A percentile compares a stretch with the other conserved stretches of the same genome.
These are phyloP conservation scores for Enteromius argenteus DNA, from an alignment of 2,797 vertebrate genomes.

Conservation along the genomic window DNA sequence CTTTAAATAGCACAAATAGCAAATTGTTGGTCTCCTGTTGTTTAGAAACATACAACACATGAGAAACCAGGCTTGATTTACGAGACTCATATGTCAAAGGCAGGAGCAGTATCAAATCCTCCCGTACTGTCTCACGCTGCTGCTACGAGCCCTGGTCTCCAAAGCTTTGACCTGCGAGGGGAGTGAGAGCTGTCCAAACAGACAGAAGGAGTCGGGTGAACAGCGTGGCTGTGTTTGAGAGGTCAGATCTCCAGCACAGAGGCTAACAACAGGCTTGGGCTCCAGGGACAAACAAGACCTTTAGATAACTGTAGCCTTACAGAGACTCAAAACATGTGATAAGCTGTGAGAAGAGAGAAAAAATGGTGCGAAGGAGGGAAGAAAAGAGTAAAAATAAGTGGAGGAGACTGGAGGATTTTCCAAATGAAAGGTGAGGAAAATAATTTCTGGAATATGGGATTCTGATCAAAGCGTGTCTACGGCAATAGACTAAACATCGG, in stretches of 20 bases:
- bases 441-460: constrained; percentile 1
- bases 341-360: background rate
- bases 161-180: constrained; percentile 29
- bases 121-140: background rate
- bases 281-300: constrained; percentile 42
- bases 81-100: background rate
- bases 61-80: background rate
- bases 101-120: constrained; percentile 10
- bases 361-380: background rate
- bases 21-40: background rate
- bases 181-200: constrained; percentile 46
- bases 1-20: background rate
- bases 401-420: background rate
- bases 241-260: constrained; percentile 46
- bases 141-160: background rate
- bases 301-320: constrained; percentile 16
- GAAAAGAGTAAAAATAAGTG: constrained; percentile 7
- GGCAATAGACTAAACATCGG: constrained; percentile 28
- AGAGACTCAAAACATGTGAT: constrained; percentile 10
- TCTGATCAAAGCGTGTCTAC: constrained; percentile 23
- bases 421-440: constrained; percentile 18
- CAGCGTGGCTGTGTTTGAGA: constrained; percentile 36
- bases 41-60: background rate
- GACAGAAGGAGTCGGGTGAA: constrained; percentile 36
- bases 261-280: constrained; percentile 43